Evolutionary conservation across 2,888 invertebrate genomes (phyloP), one percentile per base, ranked within the genome.

Genomic region (Heliconius hortense): DNA sequence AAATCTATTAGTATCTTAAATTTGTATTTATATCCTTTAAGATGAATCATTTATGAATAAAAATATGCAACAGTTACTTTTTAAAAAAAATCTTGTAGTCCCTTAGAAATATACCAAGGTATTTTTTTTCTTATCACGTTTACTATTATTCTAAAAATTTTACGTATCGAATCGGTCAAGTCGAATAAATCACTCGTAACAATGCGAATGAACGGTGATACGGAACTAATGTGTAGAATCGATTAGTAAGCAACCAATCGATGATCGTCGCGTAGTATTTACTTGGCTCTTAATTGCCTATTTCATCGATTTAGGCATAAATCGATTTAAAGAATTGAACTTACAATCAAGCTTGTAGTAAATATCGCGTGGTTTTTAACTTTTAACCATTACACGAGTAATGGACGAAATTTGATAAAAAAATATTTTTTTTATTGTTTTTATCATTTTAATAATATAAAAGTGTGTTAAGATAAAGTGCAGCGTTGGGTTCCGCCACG

Each of bases 171-270:
- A 78, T 78, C 70, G 71, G 35, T 69, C 60, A 67, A 73, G 67
- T 66, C 72, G 73, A 73, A 72, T 76, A 78, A 76, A 78, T 78
- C 75, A 75, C 67, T 67, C 70, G 35, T 66, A 78, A 77, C 78
- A 78, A 78, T 77, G 73, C 66, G 63, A 73, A 71, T 35, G 68
- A 72, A 71, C 79, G 77, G 75, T 69, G 78, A 78, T 80, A 76
- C 77, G 78, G 74, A 79, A 79, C 79, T 78, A 81, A 82, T 81
- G 78, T 76, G 71, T 69, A 28, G 76, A 81, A 82, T 82, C 77
- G 79, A 80, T 82, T 79, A 79, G 56, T 75, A 77, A 80, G 77
- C 74, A 67, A 77, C 68, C 74, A 80, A 80, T 80, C 78, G 78
- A 81, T 79, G 77, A 77, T 64, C 63, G 28, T 72, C 56, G 56